Base-by-base conservation (phyloP, 1,140 invertebrate species). In the Drosophila murphyi region DNA sequence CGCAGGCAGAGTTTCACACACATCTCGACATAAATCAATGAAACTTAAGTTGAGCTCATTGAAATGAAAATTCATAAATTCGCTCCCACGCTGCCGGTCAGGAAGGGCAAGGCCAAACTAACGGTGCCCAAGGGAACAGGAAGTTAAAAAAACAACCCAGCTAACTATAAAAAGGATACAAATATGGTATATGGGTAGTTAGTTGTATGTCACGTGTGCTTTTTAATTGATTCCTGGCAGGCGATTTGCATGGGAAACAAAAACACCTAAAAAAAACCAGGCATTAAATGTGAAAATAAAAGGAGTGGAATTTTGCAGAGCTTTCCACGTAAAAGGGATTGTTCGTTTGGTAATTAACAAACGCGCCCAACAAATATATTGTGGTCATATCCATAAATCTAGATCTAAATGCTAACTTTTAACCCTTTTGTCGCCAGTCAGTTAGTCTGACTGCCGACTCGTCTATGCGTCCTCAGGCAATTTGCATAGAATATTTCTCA, bases 301-400 rank as follows among this genome's bases (percentile, higher is more conserved):
- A 20, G 35, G 4, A 10, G 39, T 32, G 37, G n/a, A 60, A 37
- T 47, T 34, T 8, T 59, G 31, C 6, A n/a, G 37, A 47, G 45
- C 41, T 77, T 83, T 76, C 51, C 76, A 67, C 48, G 57, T 74
- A 83, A 76, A 72, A 68, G 77, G 77, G 83, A 68, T 76, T 67
- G 78, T 32, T 64, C 50, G 20, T n/a, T 20, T 20, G 6, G 65
- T 86, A 81, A 85, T 85, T 85, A 83, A 67, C 41, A 32, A 50
- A 62, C 57, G 64, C 65, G 34, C 61, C 62, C 70, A 69, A 68
- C 85, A 87, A 87, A 87, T 79, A 87, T 79, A 88, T 83, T 80
- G 85, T 83, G 85, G 80, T 89, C 89, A 88, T 88, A 80, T 63
- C 65, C 69, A 88, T 88, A 89, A 87, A 87, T 87, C 78, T 5